Percentiles rank a stretch among this genome's conserved stretches.
Conservation (phyloP, 2,797 vertebrate genomes). For the Paedocypris micromegethes region DNA sequence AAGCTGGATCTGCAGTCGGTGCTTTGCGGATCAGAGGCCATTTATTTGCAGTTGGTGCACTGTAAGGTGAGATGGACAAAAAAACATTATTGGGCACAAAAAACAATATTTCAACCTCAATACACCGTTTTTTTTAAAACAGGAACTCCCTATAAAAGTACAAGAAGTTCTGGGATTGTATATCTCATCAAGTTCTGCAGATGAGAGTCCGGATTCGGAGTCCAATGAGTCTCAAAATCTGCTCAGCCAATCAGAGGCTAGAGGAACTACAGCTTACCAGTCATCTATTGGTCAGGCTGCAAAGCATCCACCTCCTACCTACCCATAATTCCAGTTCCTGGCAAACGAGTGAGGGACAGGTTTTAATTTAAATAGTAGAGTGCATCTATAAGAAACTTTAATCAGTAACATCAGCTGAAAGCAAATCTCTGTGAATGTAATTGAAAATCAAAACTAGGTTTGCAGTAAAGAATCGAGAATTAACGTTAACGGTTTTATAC, state of each 20-base stretch:
- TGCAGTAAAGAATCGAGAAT: neutral
- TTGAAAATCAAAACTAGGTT: conserved; percentile 2
- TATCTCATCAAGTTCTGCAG: conserved; percentile 51
- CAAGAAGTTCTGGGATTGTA: conserved; percentile 77
- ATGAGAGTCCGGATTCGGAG: conserved; percentile 59
- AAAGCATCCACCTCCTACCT: conserved; percentile 52
- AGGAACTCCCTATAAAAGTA: conserved; percentile 82
- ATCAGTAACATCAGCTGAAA: too few species aligned
- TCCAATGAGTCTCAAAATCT: conserved; percentile 51
- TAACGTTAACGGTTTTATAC: conserved; percentile 8
- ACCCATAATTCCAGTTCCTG: conserved; percentile 47
- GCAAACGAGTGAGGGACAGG: neutral
- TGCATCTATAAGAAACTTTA: neutral
- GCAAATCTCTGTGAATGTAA: neutral
- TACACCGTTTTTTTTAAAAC: neutral
- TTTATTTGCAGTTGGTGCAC: conserved; percentile 71
- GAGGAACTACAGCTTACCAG: conserved; percentile 55
- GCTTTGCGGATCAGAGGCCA: conserved; percentile 72
- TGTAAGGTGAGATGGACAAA: conserved; percentile 59
- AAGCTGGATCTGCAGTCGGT: conserved; percentile 77
- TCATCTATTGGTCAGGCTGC: conserved; percentile 55
- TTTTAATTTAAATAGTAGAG: neutral
- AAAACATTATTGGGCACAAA: neutral
- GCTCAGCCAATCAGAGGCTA: conserved; percentile 57
- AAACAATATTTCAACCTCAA: too few species aligned